Percentiles rank a stretch among this genome's conserved stretches.
Evolutionary conservation across 2,113 vertebrate species (phyloP).

Genomic region (Tricholaema leucomelas): DNA sequence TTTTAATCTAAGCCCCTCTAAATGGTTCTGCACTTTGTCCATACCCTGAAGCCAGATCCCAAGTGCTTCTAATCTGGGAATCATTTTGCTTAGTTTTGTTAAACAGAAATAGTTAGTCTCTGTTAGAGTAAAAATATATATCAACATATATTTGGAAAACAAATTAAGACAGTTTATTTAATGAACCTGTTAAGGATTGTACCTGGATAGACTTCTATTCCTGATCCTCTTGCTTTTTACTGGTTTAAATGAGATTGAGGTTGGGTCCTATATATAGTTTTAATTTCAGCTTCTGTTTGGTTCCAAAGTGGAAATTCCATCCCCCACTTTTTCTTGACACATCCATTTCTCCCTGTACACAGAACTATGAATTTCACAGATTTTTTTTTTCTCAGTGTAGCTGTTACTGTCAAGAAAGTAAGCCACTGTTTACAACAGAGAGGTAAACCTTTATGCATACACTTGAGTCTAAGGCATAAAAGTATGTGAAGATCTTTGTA

Average conservation of each 20-base stretch:
- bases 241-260: background rate
- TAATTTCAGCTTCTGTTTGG: background rate
- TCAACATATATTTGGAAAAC: background rate
- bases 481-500: background rate
- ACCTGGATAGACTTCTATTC: background rate
- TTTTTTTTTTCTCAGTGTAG: background rate
- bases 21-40: accelerated
- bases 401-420: background rate
- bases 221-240: background rate
- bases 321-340: accelerated
- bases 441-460: background rate
- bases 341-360: background rate
- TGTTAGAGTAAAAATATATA: background rate
- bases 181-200: background rate
- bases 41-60: background rate
- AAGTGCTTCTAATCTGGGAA: background rate
- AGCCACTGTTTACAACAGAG: background rate
- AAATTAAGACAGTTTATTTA: background rate
- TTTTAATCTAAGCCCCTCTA: background rate
- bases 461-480: background rate
- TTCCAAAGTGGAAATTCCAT: background rate
- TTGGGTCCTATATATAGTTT: background rate
- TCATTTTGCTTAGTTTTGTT: constrained; percentile 33
- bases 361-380: background rate
- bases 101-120: background rate